These are phyloP conservation scores for Eilema griseolum DNA, from an alignment of 2,888 invertebrate genomes.

Conservation along the genomic window DNA sequence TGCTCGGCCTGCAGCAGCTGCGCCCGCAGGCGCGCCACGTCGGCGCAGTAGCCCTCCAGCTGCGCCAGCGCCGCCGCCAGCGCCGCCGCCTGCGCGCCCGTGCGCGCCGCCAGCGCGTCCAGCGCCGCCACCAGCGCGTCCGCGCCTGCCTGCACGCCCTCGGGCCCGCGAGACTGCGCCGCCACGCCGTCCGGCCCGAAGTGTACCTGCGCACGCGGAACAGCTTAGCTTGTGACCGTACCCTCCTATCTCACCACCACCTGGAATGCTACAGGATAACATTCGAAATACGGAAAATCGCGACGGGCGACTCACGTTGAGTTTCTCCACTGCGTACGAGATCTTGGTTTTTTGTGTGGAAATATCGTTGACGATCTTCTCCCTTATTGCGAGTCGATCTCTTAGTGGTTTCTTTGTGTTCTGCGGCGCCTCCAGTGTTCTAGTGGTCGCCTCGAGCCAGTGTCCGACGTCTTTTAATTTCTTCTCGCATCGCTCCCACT, in stretches of 20 bases:
- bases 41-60: constrained; percentile 95
- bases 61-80: constrained; percentile 93
- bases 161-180: constrained; percentile 88
- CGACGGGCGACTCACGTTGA: constrained; percentile 89
- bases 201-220: constrained; percentile 89
- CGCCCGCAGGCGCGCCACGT: constrained; percentile 94
- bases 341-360: constrained; percentile 96
- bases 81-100: constrained; percentile 90
- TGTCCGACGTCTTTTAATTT: constrained; percentile 95
- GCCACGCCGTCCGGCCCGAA: constrained; percentile 95
- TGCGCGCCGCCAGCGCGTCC: constrained; percentile 89
- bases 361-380: constrained; percentile 95
- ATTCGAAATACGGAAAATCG: neutral
- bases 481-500: constrained; percentile 98
- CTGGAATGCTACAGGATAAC: constrained; percentile 22
- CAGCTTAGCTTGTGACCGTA: constrained; percentile 9
- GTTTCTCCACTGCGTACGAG: constrained; percentile 95
- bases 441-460: constrained; percentile 96
- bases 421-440: constrained; percentile 92
- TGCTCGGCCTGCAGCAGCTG: constrained; percentile 96
- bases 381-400: constrained; percentile 94
- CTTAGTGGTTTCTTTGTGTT: constrained; percentile 95
- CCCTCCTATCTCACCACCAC: neutral
- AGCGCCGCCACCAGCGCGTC: constrained; percentile 90
- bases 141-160: constrained; percentile 92